Conservation (phyloP, 2,888 invertebrate species). For the Temnothorax ravouxi region DNA sequence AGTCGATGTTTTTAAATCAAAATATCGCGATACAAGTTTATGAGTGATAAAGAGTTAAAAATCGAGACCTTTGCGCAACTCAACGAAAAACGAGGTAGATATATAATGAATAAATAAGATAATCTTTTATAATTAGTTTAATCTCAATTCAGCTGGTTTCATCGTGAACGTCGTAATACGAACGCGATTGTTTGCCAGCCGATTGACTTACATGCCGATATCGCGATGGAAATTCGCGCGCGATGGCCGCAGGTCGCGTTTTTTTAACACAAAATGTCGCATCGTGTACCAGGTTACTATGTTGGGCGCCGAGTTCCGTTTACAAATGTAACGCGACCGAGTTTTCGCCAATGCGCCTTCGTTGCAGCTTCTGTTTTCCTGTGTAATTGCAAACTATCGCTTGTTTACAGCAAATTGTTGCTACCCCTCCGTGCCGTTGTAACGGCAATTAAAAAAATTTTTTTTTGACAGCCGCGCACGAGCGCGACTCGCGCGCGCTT, state of each 20-base stretch:
- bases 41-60: neutral
- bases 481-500: neutral
- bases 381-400: conserved; percentile 81
- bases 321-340: conserved; percentile 77
- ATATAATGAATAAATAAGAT: neutral
- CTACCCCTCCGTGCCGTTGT: conserved; percentile 25
- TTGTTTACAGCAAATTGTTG: conserved; percentile 77
- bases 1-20: neutral
- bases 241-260: conserved; percentile 61
- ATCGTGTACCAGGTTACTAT: conserved; percentile 82
- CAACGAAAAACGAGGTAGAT: neutral
- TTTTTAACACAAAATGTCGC: conserved; percentile 85
- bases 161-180: neutral
- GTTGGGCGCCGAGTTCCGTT: conserved; percentile 69
- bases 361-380: conserved; percentile 81
- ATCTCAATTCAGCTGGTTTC: neutral
- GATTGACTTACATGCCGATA: neutral
- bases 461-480: neutral
- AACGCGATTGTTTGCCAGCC: neutral
- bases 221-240: neutral
- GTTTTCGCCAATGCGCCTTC: conserved; percentile 70
- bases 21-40: neutral
- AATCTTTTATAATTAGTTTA: neutral
- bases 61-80: neutral
- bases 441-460: conserved; percentile 38